A percentile compares a stretch with the other conserved stretches of the same genome.
These are phyloP conservation scores for Lasioglossum oenotherae DNA, from an alignment of 2,888 invertebrate species.

Conservation along the genomic window DNA sequence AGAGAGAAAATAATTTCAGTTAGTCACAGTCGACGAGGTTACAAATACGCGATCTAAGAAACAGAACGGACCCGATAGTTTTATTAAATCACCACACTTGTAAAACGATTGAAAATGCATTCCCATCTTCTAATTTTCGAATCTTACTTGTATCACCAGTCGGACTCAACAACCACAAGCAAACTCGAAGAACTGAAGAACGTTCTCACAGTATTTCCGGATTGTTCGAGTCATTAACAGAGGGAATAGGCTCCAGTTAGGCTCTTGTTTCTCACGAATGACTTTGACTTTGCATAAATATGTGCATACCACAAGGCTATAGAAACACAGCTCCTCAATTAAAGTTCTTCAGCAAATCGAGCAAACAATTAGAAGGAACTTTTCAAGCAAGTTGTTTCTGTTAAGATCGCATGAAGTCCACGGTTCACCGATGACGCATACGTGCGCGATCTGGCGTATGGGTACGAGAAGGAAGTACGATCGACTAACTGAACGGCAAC, in stretches of 20 bases:
- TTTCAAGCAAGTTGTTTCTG: neutral
- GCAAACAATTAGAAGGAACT: neutral
- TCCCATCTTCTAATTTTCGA: neutral
- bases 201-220: neutral
- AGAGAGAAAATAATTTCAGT: no score
- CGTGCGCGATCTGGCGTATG: neutral
- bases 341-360: neutral
- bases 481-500: neutral
- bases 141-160: neutral
- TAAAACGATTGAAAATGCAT: no score
- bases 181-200: neutral
- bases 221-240: neutral
- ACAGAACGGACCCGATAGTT: no score
- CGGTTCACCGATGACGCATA: no score
- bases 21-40: no score
- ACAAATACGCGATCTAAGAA: no score
- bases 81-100: no score
- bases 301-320: neutral
- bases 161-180: neutral
- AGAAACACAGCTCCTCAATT: neutral
- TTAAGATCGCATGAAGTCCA: neutral
- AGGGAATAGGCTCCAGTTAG: neutral
- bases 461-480: neutral
- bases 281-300: neutral
- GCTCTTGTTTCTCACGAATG: neutral